Conservation (phyloP, 2,888 invertebrate genomes). For the Tortrix viridana region DNA sequence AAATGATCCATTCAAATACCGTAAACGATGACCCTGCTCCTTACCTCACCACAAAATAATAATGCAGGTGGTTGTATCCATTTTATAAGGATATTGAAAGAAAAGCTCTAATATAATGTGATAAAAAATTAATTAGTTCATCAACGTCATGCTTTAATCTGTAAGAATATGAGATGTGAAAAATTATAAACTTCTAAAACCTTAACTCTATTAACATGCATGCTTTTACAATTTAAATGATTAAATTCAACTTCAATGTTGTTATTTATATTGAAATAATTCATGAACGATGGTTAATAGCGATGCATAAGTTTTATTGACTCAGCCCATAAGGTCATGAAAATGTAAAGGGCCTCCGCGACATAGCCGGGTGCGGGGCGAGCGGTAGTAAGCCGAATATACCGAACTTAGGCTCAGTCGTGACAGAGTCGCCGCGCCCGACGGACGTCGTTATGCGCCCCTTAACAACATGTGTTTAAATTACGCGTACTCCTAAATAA, state of each 20-base stretch:
- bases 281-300: constrained; percentile 30
- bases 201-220: too few relatives aligned
- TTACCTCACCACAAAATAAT: neutral
- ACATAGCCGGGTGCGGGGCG: constrained; percentile 66
- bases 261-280: neutral
- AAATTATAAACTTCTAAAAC: too few relatives aligned
- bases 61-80: too few relatives aligned
- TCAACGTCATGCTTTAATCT: too few relatives aligned
- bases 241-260: too few relatives aligned
- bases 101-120: too few relatives aligned
- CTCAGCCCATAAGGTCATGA: constrained; percentile 71
- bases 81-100: too few relatives aligned
- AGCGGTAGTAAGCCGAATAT: constrained; percentile 55
- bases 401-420: constrained; percentile 61
- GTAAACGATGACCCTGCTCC: too few relatives aligned
- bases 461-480: constrained; percentile 44
- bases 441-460: constrained; percentile 50
- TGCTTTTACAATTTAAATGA: too few relatives aligned
- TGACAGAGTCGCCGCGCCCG: constrained; percentile 52
- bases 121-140: too few relatives aligned
- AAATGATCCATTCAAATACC: too few relatives aligned
- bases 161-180: too few relatives aligned
- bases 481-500: constrained; percentile 34
- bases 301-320: constrained; percentile 60
- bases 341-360: constrained; percentile 68